Evolutionary conservation across 2,888 invertebrate species (phyloP).

Genomic region (Drosophila lutescens): DNA sequence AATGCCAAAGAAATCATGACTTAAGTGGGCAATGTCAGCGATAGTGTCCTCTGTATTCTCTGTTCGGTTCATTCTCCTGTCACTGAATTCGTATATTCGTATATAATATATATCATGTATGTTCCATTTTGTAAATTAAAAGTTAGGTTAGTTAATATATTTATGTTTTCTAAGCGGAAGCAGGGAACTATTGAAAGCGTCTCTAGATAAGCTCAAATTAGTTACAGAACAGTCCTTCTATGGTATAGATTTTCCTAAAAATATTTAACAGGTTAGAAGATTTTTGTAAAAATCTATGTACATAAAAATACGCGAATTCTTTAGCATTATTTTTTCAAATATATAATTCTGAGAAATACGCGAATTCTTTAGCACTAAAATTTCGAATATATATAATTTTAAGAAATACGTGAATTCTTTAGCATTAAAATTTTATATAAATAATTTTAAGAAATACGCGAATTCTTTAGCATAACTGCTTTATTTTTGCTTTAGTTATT

Average conservation of each 20-base stretch:
- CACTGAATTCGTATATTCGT: neutral
- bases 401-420: too few species aligned
- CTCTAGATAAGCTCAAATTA: constrained; percentile 20
- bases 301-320: neutral
- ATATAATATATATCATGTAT: neutral
- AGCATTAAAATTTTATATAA: too few species aligned
- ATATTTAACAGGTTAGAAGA: neutral
- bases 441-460: too few species aligned
- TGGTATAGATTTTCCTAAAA: neutral
- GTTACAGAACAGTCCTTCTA: constrained; percentile 11
- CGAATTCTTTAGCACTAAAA: too few species aligned
- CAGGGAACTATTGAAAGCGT: constrained; percentile 34
- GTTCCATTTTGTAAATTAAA: constrained; percentile 11
- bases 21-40: constrained; percentile 14
- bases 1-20: constrained; percentile 20
- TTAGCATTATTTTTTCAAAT: too few species aligned
- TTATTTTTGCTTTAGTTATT: neutral
- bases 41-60: constrained; percentile 5
- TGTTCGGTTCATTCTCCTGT: neutral
- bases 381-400: too few species aligned
- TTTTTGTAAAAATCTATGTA: neutral
- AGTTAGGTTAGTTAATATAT: neutral
- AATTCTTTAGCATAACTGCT: too few species aligned
- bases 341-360: too few species aligned
- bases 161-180: constrained; percentile 29